Evolutionary conservation across 1,140 invertebrate genomes (phyloP).

Genomic region (Pararge aegeria): DNA sequence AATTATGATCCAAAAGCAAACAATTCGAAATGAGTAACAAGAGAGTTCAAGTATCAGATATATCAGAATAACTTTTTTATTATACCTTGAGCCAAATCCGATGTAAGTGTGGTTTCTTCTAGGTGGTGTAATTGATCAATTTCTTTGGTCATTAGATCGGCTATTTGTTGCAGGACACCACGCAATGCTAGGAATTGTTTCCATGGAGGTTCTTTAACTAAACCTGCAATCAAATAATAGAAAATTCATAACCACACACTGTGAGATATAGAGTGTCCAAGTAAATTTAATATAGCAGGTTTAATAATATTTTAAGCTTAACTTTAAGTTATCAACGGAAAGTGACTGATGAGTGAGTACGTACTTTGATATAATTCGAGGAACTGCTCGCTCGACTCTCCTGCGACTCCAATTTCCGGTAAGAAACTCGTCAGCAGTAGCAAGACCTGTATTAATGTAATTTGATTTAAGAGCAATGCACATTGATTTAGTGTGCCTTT

Average conservation of each 20-base stretch:
- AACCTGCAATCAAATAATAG: conserved; percentile 49
- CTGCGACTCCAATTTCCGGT: conserved; percentile 89
- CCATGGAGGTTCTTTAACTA: conserved; percentile 93
- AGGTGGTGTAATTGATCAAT: conserved; percentile 91
- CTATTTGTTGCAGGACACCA: conserved; percentile 91
- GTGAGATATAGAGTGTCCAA: too few species aligned
- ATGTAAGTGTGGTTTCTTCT: conserved; percentile 95
- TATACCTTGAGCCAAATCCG: conserved; percentile 95
- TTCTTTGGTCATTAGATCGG: conserved; percentile 92
- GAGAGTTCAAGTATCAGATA: too few species aligned
- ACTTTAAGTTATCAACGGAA: too few species aligned
- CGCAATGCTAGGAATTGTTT: conserved; percentile 95
- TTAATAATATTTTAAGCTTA: too few species aligned
- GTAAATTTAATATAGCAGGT: too few species aligned
- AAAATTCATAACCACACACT: neutral
- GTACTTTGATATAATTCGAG: conserved; percentile 89
- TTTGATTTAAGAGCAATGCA: neutral
- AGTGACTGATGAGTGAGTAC: too few species aligned
- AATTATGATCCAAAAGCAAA: too few species aligned
- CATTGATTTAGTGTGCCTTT: too few species aligned
- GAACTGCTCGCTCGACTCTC: conserved; percentile 96
- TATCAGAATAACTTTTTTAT: too few species aligned
- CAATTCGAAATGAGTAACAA: too few species aligned
- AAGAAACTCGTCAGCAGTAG: conserved; percentile 94
- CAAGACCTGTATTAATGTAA: conserved; percentile 81